Conservation (phyloP, 2,888 invertebrate genomes). For the Spisula solida region DNA sequence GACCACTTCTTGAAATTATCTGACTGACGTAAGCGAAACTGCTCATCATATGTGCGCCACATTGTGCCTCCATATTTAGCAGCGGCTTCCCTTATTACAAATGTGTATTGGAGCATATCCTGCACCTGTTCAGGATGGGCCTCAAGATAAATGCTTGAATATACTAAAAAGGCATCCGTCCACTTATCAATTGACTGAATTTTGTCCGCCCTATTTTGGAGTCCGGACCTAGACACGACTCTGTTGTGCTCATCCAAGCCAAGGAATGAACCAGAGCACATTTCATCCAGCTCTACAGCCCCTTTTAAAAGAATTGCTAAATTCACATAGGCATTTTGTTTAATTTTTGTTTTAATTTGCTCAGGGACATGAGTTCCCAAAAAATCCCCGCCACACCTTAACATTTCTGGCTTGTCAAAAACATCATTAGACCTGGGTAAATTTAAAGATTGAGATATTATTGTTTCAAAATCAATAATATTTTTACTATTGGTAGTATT, state of each 20-base stretch:
- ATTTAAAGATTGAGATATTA: too few relatives aligned
- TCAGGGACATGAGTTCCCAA: too few relatives aligned
- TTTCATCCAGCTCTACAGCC: conserved; percentile 45
- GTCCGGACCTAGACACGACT: conserved; percentile 25
- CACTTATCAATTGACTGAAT: conserved; percentile 48
- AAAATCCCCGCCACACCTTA: too few relatives aligned
- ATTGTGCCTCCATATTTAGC: conserved; percentile 53
- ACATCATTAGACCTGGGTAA: too few relatives aligned
- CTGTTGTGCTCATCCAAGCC: conserved; percentile 43
- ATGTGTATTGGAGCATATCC: conserved; percentile 58
- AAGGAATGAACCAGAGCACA: conserved; percentile 63
- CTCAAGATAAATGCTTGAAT: conserved; percentile 26
- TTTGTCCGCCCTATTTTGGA: conserved; percentile 25
- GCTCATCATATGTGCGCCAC: conserved; percentile 64
- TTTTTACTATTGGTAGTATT: too few relatives aligned
- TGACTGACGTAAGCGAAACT: conserved; percentile 54
- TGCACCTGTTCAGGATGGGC: conserved; percentile 24
- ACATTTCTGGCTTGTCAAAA: too few relatives aligned
- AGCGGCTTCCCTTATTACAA: conserved; percentile 39
- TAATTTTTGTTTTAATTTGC: neutral
- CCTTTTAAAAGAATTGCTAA: conserved; percentile 21
- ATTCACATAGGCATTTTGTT: conserved; percentile 28
- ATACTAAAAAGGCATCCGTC: conserved; percentile 61
- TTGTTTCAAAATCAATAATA: too few relatives aligned
- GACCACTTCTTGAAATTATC: conserved; percentile 32